phyloP scores from a whole-genome alignment of 1,140 invertebrate species.

The Rhynchophorus ferrugineus region DNA sequence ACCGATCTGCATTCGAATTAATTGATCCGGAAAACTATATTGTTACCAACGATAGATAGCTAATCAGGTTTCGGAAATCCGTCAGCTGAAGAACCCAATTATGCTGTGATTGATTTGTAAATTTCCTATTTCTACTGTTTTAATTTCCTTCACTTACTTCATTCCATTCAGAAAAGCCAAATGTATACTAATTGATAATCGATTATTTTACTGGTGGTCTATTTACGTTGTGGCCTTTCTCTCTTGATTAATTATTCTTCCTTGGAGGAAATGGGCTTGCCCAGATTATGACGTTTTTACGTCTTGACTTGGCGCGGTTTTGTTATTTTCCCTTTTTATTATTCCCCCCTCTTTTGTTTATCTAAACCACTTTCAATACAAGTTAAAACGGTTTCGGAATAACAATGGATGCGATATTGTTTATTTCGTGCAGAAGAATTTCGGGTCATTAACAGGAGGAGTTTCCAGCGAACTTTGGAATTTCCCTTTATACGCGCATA shows the following conservation, averaged over 20 bases:
- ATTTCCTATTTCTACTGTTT: slow-evolving; percentile 26
- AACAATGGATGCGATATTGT: background rate
- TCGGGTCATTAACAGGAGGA: background rate
- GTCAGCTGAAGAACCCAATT: slow-evolving; percentile 23
- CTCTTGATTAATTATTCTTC: slow-evolving; percentile 1
- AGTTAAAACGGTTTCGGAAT: background rate
- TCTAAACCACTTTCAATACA: background rate
- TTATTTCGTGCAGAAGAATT: background rate
- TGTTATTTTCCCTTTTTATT: background rate
- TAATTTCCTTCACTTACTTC: slow-evolving; percentile 12
- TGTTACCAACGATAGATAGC: slow-evolving; percentile 6
- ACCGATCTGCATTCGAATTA: too few species aligned
- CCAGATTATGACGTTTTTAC: background rate
- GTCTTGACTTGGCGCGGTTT: background rate
- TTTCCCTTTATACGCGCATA: background rate
- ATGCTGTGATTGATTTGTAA: slow-evolving; percentile 24
- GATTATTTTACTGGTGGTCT: slow-evolving; percentile 21
- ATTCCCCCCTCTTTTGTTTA: background rate
- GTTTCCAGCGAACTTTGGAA: background rate
- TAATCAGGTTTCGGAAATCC: slow-evolving; percentile 12
- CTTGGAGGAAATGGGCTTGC: slow-evolving; percentile 1
- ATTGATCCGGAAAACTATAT: background rate
- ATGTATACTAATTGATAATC: slow-evolving; percentile 25
- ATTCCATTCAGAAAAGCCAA: slow-evolving; percentile 13
- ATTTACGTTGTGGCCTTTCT: slow-evolving; percentile 3